phyloP scores from a whole-genome alignment of 2,113 vertebrate species.

The Gadus macrocephalus region DNA sequence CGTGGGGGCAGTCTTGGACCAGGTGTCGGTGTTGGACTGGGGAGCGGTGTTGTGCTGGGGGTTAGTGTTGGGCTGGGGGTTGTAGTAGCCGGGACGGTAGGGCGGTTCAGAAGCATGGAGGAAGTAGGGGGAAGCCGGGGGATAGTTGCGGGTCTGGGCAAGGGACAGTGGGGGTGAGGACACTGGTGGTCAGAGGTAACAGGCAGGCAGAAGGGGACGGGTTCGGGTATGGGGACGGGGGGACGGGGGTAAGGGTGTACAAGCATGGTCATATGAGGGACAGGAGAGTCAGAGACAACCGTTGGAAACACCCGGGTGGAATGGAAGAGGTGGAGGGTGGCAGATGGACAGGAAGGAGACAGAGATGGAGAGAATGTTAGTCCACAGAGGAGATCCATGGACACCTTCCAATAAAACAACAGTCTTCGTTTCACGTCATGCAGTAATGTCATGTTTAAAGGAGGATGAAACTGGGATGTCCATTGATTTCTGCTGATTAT shows the following conservation, averaged over 20 bases:
- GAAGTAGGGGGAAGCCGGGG: conserved; percentile 64
- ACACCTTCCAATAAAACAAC: conserved; percentile 42
- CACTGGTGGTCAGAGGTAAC: conserved; percentile 48
- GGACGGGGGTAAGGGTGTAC: conserved; percentile 8
- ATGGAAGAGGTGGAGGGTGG: conserved; percentile 40
- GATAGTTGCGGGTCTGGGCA: conserved; percentile 35
- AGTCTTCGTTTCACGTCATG: conserved; percentile 39
- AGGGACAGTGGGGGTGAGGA: conserved; percentile 70
- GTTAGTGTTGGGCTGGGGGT: conserved; percentile 38
- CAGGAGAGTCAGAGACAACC: conserved; percentile 33
- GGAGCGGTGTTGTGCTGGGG: conserved; percentile 29
- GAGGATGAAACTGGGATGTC: no score
- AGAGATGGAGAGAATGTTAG: conserved; percentile 76
- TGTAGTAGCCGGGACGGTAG: conserved; percentile 60
- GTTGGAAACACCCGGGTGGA: conserved; percentile 36
- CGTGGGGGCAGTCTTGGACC: no score
- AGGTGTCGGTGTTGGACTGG: no score
- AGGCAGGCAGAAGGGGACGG: conserved; percentile 15
- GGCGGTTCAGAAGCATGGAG: conserved; percentile 64
- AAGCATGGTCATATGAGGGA: conserved; percentile 37
- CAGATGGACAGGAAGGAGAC: conserved; percentile 67
- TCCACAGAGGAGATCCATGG: conserved; percentile 63
- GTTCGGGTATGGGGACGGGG: neutral
- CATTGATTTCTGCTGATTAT: no score
- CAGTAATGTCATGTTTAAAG: conserved; percentile 28